phyloP scores from a whole-genome alignment of 2,888 invertebrate species.

The Euzophera pinguis region DNA sequence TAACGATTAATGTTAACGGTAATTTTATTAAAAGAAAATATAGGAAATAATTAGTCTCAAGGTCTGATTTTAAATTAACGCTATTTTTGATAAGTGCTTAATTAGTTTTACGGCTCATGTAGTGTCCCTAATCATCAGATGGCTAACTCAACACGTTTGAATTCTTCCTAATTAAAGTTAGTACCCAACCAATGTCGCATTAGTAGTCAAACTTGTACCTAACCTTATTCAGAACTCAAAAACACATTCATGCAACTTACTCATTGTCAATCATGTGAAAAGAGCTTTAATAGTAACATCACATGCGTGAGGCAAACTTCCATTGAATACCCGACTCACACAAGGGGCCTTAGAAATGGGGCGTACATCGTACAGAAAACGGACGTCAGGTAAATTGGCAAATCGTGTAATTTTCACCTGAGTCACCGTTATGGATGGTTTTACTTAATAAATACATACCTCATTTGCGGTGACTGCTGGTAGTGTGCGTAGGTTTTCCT shows the following conservation, averaged over 20 bases:
- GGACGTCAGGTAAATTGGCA: constrained; percentile 33
- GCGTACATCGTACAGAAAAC: constrained; percentile 11
- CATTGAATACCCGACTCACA: constrained; percentile 16
- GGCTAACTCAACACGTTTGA: too few species aligned
- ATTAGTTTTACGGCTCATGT: too few species aligned
- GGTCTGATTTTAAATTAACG: too few species aligned
- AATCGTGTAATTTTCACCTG: constrained; percentile 40
- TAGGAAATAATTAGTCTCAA: too few species aligned
- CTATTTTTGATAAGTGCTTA: too few species aligned
- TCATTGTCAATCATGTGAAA: constrained; percentile 2
- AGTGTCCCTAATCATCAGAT: too few species aligned
- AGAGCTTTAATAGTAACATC: constrained; percentile 7
- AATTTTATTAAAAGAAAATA: too few species aligned
- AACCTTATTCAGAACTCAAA: background rate
- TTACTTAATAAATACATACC: background rate
- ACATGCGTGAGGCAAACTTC: constrained; percentile 2
- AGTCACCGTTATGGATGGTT: constrained; percentile 21
- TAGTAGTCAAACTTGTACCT: background rate
- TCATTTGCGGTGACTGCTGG: background rate
- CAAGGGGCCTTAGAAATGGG: constrained; percentile 18
- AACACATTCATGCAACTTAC: background rate
- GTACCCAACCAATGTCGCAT: too few species aligned
- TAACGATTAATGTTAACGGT: too few species aligned
- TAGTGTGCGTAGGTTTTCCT: background rate
- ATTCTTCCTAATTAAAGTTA: too few species aligned